A percentile compares a stretch with the other conserved stretches of the same genome.
Conservation (phyloP, 2,888 invertebrate genomes). For the Drosophila rellima region DNA sequence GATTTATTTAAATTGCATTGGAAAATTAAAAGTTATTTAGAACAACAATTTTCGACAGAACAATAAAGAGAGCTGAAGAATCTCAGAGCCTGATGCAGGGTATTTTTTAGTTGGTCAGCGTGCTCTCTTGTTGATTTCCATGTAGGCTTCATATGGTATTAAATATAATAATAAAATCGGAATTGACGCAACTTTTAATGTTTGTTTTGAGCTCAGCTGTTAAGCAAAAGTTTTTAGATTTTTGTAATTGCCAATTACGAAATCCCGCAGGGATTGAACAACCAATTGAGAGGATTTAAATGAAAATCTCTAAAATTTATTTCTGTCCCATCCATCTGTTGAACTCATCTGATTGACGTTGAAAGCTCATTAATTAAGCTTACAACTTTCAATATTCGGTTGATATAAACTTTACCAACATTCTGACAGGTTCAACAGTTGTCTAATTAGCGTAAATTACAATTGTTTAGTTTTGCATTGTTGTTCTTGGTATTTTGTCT, state of each 20-base stretch:
- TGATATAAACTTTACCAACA: conserved; percentile 14
- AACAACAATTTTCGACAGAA: neutral
- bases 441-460: conserved; percentile 60
- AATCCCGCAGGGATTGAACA: conserved; percentile 1
- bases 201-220: conserved; percentile 13
- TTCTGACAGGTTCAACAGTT: conserved; percentile 32
- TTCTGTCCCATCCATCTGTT: neutral
- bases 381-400: neutral
- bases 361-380: conserved; percentile 17
- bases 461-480: conserved; percentile 47
- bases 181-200: conserved; percentile 31
- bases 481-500: conserved; percentile 11
- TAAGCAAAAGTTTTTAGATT: conserved; percentile 11
- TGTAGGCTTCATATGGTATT: conserved; percentile 29
- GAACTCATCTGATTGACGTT: conserved; percentile 5
- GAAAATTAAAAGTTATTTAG: neutral
- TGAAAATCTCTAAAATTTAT: neutral
- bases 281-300: conserved; percentile 3
- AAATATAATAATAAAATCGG: conserved; percentile 15
- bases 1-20: neutral
- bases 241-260: conserved; percentile 21
- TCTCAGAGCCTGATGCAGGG: neutral
- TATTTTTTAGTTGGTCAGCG: neutral
- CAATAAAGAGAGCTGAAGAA: neutral
- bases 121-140: neutral